Conservation (phyloP, 2,888 invertebrate species). For the Troglohyphantes excavatus region DNA sequence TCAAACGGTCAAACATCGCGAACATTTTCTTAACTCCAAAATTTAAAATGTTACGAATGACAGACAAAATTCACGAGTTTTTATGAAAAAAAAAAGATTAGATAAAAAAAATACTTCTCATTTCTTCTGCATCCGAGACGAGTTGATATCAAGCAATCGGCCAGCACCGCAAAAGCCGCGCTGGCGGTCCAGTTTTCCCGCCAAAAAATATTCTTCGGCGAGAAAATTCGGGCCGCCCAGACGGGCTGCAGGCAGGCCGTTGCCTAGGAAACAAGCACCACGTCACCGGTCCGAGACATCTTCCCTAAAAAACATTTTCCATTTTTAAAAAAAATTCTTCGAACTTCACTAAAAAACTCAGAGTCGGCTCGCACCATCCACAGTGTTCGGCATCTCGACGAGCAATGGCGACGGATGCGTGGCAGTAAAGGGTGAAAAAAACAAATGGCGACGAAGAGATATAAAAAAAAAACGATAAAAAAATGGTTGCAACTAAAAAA, state of each 20-base stretch:
- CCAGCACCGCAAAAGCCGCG: conserved; percentile 70
- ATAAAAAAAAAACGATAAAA: conserved; percentile 27
- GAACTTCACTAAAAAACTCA: background rate
- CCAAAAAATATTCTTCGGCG: conserved; percentile 42
- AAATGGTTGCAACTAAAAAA: conserved; percentile 24
- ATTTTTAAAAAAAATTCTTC: conserved; percentile 15
- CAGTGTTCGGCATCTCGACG: conserved; percentile 46
- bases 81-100: background rate
- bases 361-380: background rate
- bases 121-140: background rate
- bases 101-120: too few species aligned
- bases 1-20: background rate
- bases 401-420: conserved; percentile 63
- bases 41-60: too few species aligned
- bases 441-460: conserved; percentile 54
- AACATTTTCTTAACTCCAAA: background rate
- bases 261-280: conserved; percentile 61
- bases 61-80: background rate
- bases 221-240: conserved; percentile 64
- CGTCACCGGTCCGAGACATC: background rate
- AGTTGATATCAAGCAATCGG: conserved; percentile 63
- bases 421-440: conserved; percentile 77
- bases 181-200: conserved; percentile 61
- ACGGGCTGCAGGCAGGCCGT: conserved; percentile 77
- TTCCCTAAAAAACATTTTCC: background rate